A percentile compares a stretch with the other conserved stretches of the same genome.
Evolutionary conservation across 2,888 invertebrate genomes (phyloP).

Genomic region (Synergus itoensis): DNA sequence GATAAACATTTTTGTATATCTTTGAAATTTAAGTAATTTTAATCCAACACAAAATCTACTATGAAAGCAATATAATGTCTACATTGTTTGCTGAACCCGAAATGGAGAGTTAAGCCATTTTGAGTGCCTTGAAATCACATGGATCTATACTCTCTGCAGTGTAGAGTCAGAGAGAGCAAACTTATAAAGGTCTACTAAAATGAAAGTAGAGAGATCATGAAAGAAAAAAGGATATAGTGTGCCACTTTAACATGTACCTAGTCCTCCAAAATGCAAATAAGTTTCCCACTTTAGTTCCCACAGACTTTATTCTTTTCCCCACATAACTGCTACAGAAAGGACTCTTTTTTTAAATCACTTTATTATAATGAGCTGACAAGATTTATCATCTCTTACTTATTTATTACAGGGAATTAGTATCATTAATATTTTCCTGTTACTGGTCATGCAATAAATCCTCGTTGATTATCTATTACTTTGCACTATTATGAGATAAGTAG

Average conservation of each 20-base stretch:
- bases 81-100: not conserved
- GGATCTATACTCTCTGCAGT: not conserved
- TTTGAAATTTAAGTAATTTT: too few relatives aligned
- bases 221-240: not conserved
- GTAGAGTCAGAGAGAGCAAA: slow-evolving; percentile 10
- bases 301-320: slow-evolving; percentile 6
- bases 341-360: not conserved
- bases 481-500: slow-evolving; percentile 12
- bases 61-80: not conserved
- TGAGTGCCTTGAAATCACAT: not conserved
- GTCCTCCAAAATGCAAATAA: slow-evolving; percentile 18
- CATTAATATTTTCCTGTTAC: not conserved
- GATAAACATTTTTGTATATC: too few relatives aligned
- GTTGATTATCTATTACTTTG: not conserved
- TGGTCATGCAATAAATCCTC: not conserved
- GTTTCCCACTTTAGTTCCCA: not conserved
- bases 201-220: slow-evolving; percentile 18
- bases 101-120: not conserved
- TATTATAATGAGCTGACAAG: not conserved
- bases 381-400: not conserved
- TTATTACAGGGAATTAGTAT: not conserved
- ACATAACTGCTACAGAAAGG: not conserved
- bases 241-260: not conserved
- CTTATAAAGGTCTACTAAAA: slow-evolving; percentile 14
- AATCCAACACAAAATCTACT: too few relatives aligned